Evolutionary conservation across 2,888 invertebrate genomes (phyloP), one percentile per base, ranked within the genome.

Genomic region (Limnephilus auricula): DNA sequence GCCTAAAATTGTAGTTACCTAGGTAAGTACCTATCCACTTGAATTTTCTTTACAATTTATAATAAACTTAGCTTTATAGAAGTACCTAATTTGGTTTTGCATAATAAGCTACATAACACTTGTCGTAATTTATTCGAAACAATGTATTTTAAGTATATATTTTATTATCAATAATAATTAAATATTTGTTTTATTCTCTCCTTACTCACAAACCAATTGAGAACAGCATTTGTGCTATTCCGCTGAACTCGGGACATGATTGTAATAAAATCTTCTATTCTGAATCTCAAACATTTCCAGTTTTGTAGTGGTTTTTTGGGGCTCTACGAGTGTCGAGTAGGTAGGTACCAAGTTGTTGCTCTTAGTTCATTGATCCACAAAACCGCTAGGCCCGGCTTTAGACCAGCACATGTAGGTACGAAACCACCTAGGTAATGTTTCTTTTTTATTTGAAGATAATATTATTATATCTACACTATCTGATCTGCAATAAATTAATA

Each of bases 321-420:
- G 82, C 32, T 82, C 65, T 65, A 65, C 65, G 65, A 65, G 65
- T n/a, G 25, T n/a, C 65, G 65, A 65, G 65, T n/a, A 65, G 9
- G 37, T 37, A 40, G 40, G 40, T 40, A 40, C 40, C 40, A 10
- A 40, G 65, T n/a, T 65, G 15, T 18, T 34, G 80, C 30, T 18
- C 30, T 31, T 18, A 15, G 86, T 86, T 86, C 86, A 86, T 50
- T 32, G 86, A 65, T 86, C 86, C n/a, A 86, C 10, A 25, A 32
- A 86, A 45, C 86, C 45, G 86, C 86, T 86, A 86, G n/a, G 30
- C 30, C 30, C 30, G 1, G 65, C 65, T 65, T 65, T 32, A 82
- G 82, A 82, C 82, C 15, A 18, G 25, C 82, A 82, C 82, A 32
- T 82, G 65, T 25, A 65, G 9, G 25, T 25, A 65, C 25, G 25